Conservation (phyloP, 2,113 vertebrate species). For the Xenopus borealis region DNA sequence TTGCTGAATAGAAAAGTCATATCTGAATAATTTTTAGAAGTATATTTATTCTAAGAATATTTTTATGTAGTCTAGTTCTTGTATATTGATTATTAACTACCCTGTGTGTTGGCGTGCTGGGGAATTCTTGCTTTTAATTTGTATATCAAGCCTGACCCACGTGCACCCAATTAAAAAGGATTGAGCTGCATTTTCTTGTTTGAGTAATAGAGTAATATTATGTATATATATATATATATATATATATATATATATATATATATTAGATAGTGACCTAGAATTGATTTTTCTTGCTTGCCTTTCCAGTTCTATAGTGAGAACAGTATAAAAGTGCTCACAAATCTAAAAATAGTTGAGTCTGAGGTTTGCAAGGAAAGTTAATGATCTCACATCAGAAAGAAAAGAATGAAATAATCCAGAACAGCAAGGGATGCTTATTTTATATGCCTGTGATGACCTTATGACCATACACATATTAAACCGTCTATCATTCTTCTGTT, state of each 20-base stretch:
- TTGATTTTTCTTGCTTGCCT: not conserved
- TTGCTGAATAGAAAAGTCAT: no score
- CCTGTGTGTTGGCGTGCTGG: no score
- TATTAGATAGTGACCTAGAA: constrained; percentile 1
- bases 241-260: no score
- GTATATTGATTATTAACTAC: no score
- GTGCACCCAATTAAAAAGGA: no score
- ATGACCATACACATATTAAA: not conserved
- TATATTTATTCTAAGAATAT: no score
- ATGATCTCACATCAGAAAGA: not conserved
- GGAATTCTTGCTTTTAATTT: no score
- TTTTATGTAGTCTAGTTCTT: no score
- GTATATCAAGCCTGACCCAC: no score
- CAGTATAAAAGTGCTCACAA: not conserved
- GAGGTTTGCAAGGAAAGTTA: not conserved
- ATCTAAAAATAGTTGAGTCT: not conserved
- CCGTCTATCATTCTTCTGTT: not conserved
- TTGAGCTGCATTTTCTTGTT: not conserved
- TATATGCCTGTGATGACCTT: not conserved
- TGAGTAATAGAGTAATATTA: no score
- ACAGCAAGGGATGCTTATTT: not conserved
- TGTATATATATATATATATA: no score
- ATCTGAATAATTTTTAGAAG: no score
- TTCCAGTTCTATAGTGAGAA: not conserved
- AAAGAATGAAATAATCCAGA: not conserved